Percentiles rank a stretch among this genome's conserved stretches.
Evolutionary conservation across 2,113 vertebrate genomes (phyloP).

Genomic region (Corythoichthys haematopterus): DNA sequence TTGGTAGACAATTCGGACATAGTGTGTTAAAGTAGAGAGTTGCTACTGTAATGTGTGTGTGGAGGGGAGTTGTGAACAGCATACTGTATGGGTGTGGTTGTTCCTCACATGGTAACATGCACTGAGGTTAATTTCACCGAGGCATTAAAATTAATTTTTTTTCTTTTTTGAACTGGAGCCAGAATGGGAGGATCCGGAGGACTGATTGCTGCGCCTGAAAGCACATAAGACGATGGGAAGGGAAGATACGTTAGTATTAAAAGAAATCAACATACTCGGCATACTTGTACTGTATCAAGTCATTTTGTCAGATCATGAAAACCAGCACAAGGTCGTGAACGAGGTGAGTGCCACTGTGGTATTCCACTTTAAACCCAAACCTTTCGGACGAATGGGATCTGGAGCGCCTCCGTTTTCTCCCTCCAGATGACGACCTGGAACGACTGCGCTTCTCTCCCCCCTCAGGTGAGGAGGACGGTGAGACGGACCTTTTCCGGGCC

Average conservation of each 20-base stretch:
- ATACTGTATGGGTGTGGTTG: conserved; percentile 48
- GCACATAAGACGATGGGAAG: conserved; percentile 71
- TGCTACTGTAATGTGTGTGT: background rate
- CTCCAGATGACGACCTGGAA: conserved; percentile 94
- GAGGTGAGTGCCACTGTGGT: conserved; percentile 79
- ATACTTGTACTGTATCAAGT: conserved; percentile 20
- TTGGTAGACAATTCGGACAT: conserved; percentile 42
- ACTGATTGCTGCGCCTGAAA: conserved; percentile 86
- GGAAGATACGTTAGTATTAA: conserved; percentile 36
- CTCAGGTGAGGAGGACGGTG: conserved; percentile 89
- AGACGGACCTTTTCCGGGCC: conserved; percentile 89
- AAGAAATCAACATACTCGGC: background rate
- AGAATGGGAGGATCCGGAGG: conserved; percentile 94
- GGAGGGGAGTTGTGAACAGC: conserved; percentile 30
- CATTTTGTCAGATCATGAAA: conserved; percentile 9
- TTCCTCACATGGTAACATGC: conserved; percentile 69
- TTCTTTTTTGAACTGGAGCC: conserved; percentile 98
- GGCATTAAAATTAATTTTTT: conserved; percentile 69
- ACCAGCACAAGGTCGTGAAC: conserved; percentile 27
- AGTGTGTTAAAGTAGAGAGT: conserved; percentile 4
- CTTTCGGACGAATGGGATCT: conserved; percentile 99
- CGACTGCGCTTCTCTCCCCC: conserved; percentile 90
- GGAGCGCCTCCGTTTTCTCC: conserved; percentile 95
- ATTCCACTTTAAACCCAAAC: conserved; percentile 99
- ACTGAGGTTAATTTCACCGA: conserved; percentile 41